Evolutionary conservation across 2,888 invertebrate genomes (phyloP), one percentile per base, ranked within the genome.

Genomic region (Drosophila seclusa): DNA sequence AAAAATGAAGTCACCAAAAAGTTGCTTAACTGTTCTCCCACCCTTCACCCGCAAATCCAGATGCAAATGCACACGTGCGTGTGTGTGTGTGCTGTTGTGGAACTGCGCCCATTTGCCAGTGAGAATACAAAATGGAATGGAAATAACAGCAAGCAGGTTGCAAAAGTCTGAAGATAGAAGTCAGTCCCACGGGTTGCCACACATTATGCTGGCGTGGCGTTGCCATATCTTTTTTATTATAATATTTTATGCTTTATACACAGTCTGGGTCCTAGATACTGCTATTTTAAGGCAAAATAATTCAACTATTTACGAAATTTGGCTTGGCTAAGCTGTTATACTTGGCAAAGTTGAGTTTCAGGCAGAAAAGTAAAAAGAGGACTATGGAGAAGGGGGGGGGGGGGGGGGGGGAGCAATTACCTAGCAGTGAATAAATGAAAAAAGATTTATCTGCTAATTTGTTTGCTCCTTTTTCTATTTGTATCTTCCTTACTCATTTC

Each of bases 1-100:
- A 58, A 59, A 75, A 75, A 75, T 64, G 61, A 77, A 71, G 63
- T 71, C 81, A 54, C 66, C 24, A 58, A 67, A 45, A 71, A 80
- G 45, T 80, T 80, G 76, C 59, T 77, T 49, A 76, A 77, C 73
- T 72, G 54, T 50, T 63, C 45, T 21, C 8, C 11, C 31, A 38
- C n/a, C 27, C 16, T 38, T 58, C 4, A 7, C 40, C 31, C 8
- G 31, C 48, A 54, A 68, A 52, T 42, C 11, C 66, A 54, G 34
- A 73, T 67, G 34, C 31, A 42, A 32, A 40, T 40, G n/a, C 31
- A 16, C 13, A 16, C 18, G 11, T 54, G n/a, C 13, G 11, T 8
- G 10, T 16, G 24, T 18, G 29, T 34, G 42, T 38, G 54, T 45
- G 68, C 53, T 70, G 65, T 66, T 70, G 62, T 45, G 65, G 13